Evolutionary conservation across 1,140 invertebrate species (phyloP), one percentile per base, ranked within the genome.

Genomic region (Megalonaias nervosa): DNA sequence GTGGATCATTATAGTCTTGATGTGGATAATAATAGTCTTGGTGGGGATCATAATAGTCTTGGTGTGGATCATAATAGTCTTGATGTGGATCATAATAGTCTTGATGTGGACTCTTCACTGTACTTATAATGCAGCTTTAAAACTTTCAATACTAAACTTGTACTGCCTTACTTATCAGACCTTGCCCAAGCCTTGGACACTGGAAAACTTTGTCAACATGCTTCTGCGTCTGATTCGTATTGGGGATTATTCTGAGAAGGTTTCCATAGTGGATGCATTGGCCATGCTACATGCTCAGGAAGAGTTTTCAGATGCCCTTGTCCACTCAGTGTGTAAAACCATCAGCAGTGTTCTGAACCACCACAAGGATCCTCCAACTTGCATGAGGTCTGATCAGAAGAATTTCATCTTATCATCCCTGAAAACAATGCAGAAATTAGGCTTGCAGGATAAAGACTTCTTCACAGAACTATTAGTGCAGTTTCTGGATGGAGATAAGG

Each of bases 131-230:
- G 38, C 38, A 48, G 11, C 38, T 48, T 48, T 48, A 9, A 48
- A 48, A 48, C 6, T 11, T 48, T 48, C 38, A 48, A 48, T 48
- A 48, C 38, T 48, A 48, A 21, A 66, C 31, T 4, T 66, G 21
- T 66, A 68, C 56, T 38, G 16, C 61, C 62, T 70, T 67, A 17
- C 62, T 64, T 77, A 73, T 31, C 78, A 90, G 89, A 89, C 82
- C n/a, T 70, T 89, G 64, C 86, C 88, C 13, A 89, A 90, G 65
- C 89, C 89, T 31, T 90, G 89, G 89, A 85, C 84, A 2, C 75
- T 83, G 14, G 85, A 88, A 62, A 81, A 78, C 59, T 88, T 90
- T 79, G 80, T 84, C 26, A 82, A 75, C 38, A 83, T 82, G 83
- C 71, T 90, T 55, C 71, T 84, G 16, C 78, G 84, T 48, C 72